Percentiles rank a stretch among this genome's conserved stretches.
Conservation (phyloP, 2,113 vertebrate genomes). For the Hyaena hyaena region DNA sequence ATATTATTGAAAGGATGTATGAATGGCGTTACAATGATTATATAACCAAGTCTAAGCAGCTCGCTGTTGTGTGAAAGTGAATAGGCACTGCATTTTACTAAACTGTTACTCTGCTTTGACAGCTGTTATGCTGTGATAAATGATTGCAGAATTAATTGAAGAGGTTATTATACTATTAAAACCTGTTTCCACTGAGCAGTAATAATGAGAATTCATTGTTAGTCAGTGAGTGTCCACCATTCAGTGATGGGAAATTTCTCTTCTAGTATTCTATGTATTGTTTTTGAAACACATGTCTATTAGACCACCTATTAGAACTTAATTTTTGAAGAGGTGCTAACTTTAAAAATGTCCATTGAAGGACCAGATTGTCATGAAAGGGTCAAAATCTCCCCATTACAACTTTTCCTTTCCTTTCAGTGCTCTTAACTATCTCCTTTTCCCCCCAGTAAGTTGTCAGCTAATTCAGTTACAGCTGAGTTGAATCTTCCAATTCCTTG, state of each 20-base stretch:
- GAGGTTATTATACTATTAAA: constrained; percentile 64
- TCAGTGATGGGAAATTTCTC: not conserved
- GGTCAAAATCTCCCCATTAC: not conserved
- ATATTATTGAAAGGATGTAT: constrained; percentile 53
- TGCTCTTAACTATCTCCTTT: not conserved
- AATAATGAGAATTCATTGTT: constrained; percentile 62
- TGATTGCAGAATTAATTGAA: constrained; percentile 74
- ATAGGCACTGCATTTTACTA: constrained; percentile 48
- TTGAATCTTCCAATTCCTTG: not conserved
- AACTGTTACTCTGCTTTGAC: constrained; percentile 48
- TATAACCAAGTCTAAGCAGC: constrained; percentile 26
- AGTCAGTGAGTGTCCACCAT: constrained; percentile 41
- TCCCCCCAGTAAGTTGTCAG: not conserved
- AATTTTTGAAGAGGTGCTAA: not conserved
- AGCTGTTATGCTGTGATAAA: constrained; percentile 72
- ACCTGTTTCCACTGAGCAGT: constrained; percentile 39
- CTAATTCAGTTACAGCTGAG: not conserved
- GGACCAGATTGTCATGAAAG: not conserved
- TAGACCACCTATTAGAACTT: constrained; percentile 35
- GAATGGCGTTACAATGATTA: constrained; percentile 25
- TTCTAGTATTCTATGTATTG: not conserved
- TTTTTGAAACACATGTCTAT: constrained; percentile 39
- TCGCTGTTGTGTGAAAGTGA: constrained; percentile 62
- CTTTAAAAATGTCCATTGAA: not conserved
- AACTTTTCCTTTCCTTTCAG: not conserved